Conservation (phyloP, 2,888 invertebrate genomes). For the Parnassius orleans region DNA sequence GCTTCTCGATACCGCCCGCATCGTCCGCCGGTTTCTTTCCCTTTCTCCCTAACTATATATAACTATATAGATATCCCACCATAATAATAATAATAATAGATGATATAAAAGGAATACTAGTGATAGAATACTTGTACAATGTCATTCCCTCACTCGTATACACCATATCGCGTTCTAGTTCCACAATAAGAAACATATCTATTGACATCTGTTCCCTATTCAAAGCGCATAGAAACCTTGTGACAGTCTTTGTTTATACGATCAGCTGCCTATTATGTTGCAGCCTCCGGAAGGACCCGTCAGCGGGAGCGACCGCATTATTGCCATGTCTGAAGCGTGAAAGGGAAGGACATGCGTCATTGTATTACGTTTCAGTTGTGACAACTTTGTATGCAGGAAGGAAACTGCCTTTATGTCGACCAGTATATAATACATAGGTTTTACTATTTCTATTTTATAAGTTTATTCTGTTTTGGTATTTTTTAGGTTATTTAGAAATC, state of each 20-base stretch:
- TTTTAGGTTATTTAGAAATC: not conserved
- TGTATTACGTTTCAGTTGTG: slow-evolving; percentile 69
- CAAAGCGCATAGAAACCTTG: slow-evolving; percentile 49
- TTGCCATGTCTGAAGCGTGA: slow-evolving; percentile 58
- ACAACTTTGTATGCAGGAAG: slow-evolving; percentile 66
- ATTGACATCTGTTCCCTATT: slow-evolving; percentile 36
- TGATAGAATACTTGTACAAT: too few species aligned
- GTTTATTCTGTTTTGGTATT: not conserved
- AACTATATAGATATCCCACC: too few species aligned
- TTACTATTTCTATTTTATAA: not conserved
- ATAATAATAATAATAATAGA: too few species aligned
- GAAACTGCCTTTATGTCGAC: slow-evolving; percentile 57
- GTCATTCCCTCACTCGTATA: too few species aligned
- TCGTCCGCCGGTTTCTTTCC: not conserved
- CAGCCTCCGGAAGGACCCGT: slow-evolving; percentile 69
- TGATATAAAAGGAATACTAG: too few species aligned
- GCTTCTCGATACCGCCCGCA: too few species aligned
- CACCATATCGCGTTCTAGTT: not conserved
- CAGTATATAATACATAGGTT: not conserved
- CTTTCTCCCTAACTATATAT: too few species aligned
- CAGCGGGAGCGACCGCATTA: slow-evolving; percentile 67
- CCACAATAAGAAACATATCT: slow-evolving; percentile 15
- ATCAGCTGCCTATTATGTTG: slow-evolving; percentile 46
- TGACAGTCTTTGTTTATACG: slow-evolving; percentile 50
- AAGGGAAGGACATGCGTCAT: slow-evolving; percentile 65